These are phyloP conservation scores for Bilobella aurantiaca DNA, from an alignment of 1,140 invertebrate genomes.

Conservation along the genomic window DNA sequence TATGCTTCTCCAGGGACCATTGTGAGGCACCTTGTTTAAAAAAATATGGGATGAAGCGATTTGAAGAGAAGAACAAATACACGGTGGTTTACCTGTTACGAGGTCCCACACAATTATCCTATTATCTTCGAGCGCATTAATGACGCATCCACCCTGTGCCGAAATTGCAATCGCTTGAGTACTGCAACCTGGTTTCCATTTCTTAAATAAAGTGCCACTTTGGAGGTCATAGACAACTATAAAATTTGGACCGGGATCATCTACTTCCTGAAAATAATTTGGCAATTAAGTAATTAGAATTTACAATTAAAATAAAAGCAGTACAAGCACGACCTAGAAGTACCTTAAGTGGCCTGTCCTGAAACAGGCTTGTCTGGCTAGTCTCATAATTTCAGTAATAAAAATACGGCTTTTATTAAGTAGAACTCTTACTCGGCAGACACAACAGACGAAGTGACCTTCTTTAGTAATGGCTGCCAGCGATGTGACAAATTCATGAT, in stretches of 20 bases:
- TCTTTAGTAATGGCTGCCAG: conserved; percentile 75
- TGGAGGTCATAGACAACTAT: conserved; percentile 84
- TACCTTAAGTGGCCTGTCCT: no score
- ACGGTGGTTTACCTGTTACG: conserved; percentile 51
- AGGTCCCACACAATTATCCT: conserved; percentile 76
- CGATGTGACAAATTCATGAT: conserved; percentile 75
- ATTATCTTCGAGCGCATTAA: conserved; percentile 68
- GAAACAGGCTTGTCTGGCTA: no score
- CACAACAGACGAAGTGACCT: conserved; percentile 55
- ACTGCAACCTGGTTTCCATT: conserved; percentile 59
- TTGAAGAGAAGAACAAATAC: background rate
- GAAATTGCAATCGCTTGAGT: conserved; percentile 70
- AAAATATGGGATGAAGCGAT: background rate
- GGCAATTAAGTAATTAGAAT: no score
- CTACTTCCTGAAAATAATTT: conserved; percentile 58
- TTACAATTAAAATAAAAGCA: no score
- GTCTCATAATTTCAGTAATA: background rate
- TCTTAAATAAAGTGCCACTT: conserved; percentile 80
- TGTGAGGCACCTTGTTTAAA: conserved; percentile 52
- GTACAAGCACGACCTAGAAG: no score
- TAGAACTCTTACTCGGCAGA: conserved; percentile 44
- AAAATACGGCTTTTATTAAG: no score
- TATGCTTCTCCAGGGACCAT: conserved; percentile 62
- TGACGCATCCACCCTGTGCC: conserved; percentile 64
- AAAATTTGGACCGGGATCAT: conserved; percentile 71